Conservation (phyloP, 2,113 vertebrate species). For the Corythornis cristatus region DNA sequence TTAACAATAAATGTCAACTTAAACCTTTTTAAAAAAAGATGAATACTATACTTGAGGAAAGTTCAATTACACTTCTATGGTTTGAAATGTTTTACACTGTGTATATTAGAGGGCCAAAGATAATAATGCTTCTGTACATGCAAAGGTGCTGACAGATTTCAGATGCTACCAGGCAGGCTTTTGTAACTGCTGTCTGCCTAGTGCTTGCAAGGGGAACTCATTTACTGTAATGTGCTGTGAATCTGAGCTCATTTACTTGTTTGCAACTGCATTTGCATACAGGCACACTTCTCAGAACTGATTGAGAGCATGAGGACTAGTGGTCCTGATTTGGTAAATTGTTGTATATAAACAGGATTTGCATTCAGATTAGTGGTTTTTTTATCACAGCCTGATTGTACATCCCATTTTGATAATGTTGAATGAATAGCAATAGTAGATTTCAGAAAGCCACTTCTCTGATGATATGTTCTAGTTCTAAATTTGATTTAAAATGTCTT, state of each 20-base stretch:
- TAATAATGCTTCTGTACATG: slow-evolving; percentile 22
- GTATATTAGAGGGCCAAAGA: slow-evolving; percentile 14
- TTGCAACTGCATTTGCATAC: background rate
- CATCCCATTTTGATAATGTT: slow-evolving; percentile 20
- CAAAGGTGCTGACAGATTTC: slow-evolving; percentile 46
- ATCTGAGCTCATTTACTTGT: slow-evolving; percentile 43
- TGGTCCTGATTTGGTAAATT: slow-evolving; percentile 31
- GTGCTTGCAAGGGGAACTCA: background rate
- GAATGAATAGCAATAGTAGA: background rate
- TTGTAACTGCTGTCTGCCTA: background rate
- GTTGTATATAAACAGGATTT: slow-evolving; percentile 38
- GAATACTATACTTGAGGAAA: slow-evolving; percentile 50
- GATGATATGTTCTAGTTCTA: background rate
- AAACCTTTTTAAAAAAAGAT: slow-evolving; percentile 61
- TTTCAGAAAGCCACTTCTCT: slow-evolving; percentile 8
- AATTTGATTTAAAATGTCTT: slow-evolving; percentile 26
- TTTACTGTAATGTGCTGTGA: slow-evolving; percentile 16
- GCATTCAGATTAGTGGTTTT: slow-evolving; percentile 20
- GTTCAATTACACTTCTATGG: slow-evolving; percentile 43
- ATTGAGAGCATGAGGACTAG: background rate
- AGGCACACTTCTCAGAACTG: slow-evolving; percentile 23
- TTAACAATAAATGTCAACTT: slow-evolving; percentile 70
- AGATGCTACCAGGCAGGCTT: slow-evolving; percentile 24
- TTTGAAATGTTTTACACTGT: slow-evolving; percentile 60
- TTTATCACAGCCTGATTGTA: slow-evolving; percentile 20